Conservation (phyloP, 1,140 invertebrate genomes). For the Globodera rostochiensis region DNA sequence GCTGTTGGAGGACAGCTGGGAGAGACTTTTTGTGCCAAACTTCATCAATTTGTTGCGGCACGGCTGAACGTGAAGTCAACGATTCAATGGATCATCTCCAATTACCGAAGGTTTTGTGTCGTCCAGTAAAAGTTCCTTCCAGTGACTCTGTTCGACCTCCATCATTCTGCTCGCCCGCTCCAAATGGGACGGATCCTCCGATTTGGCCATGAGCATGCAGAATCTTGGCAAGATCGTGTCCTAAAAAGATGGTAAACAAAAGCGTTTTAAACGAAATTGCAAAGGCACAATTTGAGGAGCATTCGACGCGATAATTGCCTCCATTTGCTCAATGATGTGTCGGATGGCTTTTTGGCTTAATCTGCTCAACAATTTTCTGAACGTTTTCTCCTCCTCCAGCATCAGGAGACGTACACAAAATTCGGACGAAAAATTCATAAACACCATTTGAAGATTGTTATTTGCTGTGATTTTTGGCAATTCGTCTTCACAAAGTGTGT, state of each 20-base stretch:
- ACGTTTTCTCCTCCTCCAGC: constrained; percentile 1
- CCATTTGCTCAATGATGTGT: constrained; percentile 10
- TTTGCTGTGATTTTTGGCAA: not conserved
- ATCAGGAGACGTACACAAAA: constrained; percentile 39
- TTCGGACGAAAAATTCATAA: constrained; percentile 10
- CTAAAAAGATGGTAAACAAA: not conserved
- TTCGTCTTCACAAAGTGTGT: constrained; percentile 21
- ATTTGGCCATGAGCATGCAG: constrained; percentile 17
- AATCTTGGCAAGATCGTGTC: not conserved
- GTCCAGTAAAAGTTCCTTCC: not conserved
- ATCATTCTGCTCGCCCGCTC: not conserved
- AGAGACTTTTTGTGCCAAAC: not conserved
- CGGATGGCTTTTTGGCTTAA: not conserved
- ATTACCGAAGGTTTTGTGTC: not conserved
- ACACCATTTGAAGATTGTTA: not conserved
- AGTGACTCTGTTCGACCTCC: not conserved
- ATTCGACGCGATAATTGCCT: not conserved
- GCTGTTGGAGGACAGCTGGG: not conserved
- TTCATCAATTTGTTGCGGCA: not conserved
- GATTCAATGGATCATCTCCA: not conserved
- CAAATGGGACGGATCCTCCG: constrained; percentile 7
- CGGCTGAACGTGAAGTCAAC: not conserved
- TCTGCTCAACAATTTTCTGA: constrained; percentile 21
- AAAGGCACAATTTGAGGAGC: not conserved
- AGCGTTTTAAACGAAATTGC: not conserved